Evolutionary conservation across 2,888 invertebrate genomes (phyloP).

Genomic region (Amblyteles armatorius): DNA sequence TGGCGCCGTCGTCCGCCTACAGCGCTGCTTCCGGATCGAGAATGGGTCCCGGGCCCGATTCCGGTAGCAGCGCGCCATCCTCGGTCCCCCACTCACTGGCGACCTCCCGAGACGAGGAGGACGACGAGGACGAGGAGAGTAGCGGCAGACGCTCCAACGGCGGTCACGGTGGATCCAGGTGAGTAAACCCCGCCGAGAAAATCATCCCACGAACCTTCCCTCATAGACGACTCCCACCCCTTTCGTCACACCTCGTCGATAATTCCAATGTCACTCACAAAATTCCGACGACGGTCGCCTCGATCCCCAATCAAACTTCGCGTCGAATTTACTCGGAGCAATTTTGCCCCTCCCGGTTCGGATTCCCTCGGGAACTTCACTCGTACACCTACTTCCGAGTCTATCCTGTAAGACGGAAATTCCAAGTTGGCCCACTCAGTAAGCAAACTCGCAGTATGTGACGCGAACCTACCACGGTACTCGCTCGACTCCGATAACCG

Average conservation of each 20-base stretch:
- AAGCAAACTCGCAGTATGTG: conserved; percentile 12
- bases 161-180: conserved; percentile 82
- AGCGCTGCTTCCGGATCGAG: conserved; percentile 82
- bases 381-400: conserved; percentile 23
- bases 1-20: conserved; percentile 78
- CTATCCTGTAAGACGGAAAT: conserved; percentile 28
- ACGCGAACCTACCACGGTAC: conserved; percentile 19
- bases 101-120: conserved; percentile 89
- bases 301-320: conserved; percentile 18
- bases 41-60: conserved; percentile 83
- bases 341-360: background rate
- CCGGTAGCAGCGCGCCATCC: conserved; percentile 83
- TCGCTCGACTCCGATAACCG: conserved; percentile 23
- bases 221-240: background rate
- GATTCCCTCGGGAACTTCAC: conserved; percentile 34
- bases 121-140: conserved; percentile 86
- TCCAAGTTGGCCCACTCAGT: conserved; percentile 8
- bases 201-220: background rate
- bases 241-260: background rate
- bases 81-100: conserved; percentile 86
- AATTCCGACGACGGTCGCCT: conserved; percentile 1
- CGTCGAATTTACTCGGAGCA: conserved; percentile 22
- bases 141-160: conserved; percentile 80
- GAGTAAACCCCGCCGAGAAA: conserved; percentile 66
- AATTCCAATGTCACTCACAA: conserved; percentile 20